Percentiles rank a stretch among this genome's conserved stretches.
These are phyloP conservation scores for Dipodomys ordii DNA, from an alignment of 2,113 vertebrate genomes.

Conservation along the genomic window DNA sequence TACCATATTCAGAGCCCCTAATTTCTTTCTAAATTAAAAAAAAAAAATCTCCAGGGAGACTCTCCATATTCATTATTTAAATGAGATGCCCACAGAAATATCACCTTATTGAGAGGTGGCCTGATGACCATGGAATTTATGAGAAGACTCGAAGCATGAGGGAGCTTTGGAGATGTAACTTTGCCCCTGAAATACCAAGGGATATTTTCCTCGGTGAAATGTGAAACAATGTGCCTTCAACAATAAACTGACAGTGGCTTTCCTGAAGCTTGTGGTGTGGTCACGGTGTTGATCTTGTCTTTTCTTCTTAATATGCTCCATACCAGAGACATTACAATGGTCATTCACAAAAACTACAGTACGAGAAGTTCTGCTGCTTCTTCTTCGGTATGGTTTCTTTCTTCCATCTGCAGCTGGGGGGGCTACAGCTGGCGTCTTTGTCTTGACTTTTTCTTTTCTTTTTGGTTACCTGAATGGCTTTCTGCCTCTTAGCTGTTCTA, in stretches of 20 bases:
- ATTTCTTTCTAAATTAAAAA: neutral
- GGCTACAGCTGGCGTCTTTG: slow-evolving; percentile 71
- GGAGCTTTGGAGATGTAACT: slow-evolving; percentile 54
- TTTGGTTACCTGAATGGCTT: slow-evolving; percentile 78
- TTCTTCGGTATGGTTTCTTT: slow-evolving; percentile 72
- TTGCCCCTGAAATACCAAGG: slow-evolving; percentile 63
- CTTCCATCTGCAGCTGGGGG: slow-evolving; percentile 74
- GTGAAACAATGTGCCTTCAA: slow-evolving; percentile 70
- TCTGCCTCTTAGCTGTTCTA: slow-evolving; percentile 64
- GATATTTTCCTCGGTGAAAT: slow-evolving; percentile 69
- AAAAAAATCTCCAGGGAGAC: neutral
- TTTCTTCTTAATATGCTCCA: slow-evolving; percentile 82
- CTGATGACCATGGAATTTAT: slow-evolving; percentile 55
- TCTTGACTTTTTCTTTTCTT: neutral
- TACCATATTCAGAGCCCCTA: neutral
- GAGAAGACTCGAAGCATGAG: slow-evolving; percentile 39
- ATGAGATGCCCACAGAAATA: slow-evolving; percentile 9
- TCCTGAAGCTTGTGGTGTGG: slow-evolving; percentile 76
- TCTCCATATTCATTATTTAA: slow-evolving; percentile 52
- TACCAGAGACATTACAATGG: slow-evolving; percentile 72
- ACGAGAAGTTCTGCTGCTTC: slow-evolving; percentile 52
- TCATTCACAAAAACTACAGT: slow-evolving; percentile 83
- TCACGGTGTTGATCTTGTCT: slow-evolving; percentile 77
- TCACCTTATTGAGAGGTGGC: slow-evolving; percentile 16
- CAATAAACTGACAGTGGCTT: slow-evolving; percentile 71